Base-by-base conservation (phyloP, 1,140 invertebrate genomes). In the Wiebesia pumilae region DNA sequence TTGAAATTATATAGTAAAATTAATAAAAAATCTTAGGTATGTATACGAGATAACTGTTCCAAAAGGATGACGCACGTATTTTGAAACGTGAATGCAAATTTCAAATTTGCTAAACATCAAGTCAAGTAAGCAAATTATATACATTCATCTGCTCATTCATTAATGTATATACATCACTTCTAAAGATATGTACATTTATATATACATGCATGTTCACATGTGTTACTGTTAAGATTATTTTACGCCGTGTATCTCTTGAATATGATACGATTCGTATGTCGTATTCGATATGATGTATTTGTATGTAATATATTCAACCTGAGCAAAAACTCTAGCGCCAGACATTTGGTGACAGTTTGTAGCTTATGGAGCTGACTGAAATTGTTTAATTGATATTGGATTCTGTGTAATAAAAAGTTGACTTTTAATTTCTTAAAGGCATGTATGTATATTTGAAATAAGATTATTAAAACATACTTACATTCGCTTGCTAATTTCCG, bases 61-160 rank as follows among this genome's bases (percentile, higher is more conserved):
- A 73, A 73, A 73, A 38, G 4, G 35, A 73, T 73, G 69, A 73
- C 40, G n/a, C 65, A 40, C 21, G 35, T 73, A 40, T 73, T 73
- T 73, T 40, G 69, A 73, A 40, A 40, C 12, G 24, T 30, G 21
- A 73, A 27, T 21, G 16, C 40, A 40, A 73, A 40, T 73, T 33
- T 24, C 6, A 75, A 75, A 75, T 3, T 75, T n/a, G 24, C 9
- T n/a, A 43, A 75, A 38, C 71, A 12, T 43, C 27, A 33, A 75
- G 6, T 75, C 10, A 27, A n/a, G 30, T 38, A 71, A 24, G 16
- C 16, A 38, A 40, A 38, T 71, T 40, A 71, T 38, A 16, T 69
- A 16, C 30, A 14, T 33, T 4, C 14, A 14, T 33, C 10, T 19
- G 30, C 62, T n/a, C 27, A 65, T n/a, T 6, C 1, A 12, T 2